Conservation (phyloP, 2,113 vertebrate species). For the Chlamydotis undulata region DNA sequence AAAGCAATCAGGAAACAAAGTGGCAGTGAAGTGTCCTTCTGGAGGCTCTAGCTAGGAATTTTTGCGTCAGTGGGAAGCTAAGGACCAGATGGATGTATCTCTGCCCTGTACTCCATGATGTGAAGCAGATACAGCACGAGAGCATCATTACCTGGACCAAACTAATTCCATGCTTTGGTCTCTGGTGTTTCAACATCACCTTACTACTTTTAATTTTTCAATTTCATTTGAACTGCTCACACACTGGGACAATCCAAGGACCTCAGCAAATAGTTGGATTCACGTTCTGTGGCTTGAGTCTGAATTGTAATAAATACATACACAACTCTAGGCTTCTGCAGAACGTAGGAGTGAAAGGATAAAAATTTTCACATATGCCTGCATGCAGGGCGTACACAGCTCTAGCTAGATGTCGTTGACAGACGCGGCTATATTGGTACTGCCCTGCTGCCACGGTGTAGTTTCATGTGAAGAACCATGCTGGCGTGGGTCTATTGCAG, state of each 20-base stretch:
- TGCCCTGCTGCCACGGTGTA: background rate
- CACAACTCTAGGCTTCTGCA: background rate
- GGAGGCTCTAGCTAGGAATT: background rate
- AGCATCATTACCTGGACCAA: background rate
- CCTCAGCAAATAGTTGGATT: background rate
- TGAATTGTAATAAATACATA: background rate
- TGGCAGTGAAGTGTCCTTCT: background rate
- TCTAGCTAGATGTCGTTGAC: background rate
- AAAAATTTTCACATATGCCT: rapidly evolving
- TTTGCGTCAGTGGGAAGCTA: rapidly evolving
- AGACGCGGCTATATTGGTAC: background rate
- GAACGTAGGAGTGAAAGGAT: background rate
- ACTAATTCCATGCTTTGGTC: background rate
- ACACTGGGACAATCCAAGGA: background rate
- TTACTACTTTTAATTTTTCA: background rate
- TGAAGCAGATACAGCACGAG: background rate
- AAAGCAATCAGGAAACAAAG: background rate
- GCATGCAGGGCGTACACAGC: background rate
- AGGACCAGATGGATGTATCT: background rate
- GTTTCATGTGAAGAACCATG: background rate
- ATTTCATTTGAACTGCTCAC: background rate
- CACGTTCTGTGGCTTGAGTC: background rate
- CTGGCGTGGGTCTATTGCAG: background rate
- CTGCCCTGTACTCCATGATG: background rate
- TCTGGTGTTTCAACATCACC: background rate